Percentiles rank a stretch among this genome's conserved stretches.
phyloP scores from a whole-genome alignment of 2,888 invertebrate species.

The Nomada goodeniana region DNA sequence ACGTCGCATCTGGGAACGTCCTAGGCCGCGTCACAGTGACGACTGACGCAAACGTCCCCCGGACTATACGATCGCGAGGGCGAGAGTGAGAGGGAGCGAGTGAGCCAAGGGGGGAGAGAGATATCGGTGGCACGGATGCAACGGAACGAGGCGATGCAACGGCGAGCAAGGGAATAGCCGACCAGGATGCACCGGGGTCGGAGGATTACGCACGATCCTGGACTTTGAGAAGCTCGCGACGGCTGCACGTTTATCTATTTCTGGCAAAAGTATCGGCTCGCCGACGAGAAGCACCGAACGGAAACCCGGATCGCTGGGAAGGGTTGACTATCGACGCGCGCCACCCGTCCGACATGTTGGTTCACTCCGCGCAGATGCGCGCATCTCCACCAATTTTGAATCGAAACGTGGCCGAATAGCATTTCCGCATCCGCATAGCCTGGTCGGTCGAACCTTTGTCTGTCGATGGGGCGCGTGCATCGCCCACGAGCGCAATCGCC shows the following conservation, averaged over 20 bases:
- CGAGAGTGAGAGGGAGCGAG: neutral
- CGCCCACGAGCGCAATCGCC: neutral
- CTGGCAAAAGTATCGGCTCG: too few relatives aligned
- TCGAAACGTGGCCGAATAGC: constrained; percentile 34
- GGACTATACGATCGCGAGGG: neutral
- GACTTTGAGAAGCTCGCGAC: too few relatives aligned
- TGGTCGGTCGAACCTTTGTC: neutral
- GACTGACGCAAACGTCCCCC: neutral
- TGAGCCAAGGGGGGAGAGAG: neutral
- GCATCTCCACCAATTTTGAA: constrained; percentile 4
- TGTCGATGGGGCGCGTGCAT: neutral
- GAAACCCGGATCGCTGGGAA: constrained; percentile 14
- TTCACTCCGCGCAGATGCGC: constrained; percentile 40
- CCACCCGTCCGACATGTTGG: constrained; percentile 6
- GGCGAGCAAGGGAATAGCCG: too few relatives aligned
- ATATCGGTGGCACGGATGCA: neutral
- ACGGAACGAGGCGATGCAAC: too few relatives aligned
- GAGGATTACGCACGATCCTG: too few relatives aligned
- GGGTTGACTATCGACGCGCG: neutral
- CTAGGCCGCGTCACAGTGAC: neutral
- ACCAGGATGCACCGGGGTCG: too few relatives aligned
- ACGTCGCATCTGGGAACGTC: neutral
- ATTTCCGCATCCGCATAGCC: neutral
- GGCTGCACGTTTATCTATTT: too few relatives aligned
- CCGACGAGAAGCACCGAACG: neutral